Evolutionary conservation across 2,797 vertebrate species (phyloP), one percentile per base, ranked within the genome.

Genomic region (Diglossa cyanea): DNA sequence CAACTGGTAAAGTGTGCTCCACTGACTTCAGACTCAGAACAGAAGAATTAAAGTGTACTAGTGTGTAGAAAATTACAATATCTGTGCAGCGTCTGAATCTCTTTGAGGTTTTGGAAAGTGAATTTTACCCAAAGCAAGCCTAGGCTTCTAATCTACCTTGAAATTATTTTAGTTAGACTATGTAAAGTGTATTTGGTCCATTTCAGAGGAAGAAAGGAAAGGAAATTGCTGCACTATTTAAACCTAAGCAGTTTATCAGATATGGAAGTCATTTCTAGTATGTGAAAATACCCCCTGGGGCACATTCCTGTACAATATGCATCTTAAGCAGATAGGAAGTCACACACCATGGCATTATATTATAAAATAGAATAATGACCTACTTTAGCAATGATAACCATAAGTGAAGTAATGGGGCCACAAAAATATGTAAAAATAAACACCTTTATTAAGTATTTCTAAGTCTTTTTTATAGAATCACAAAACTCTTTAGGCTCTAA

Each of bases 131-230:
- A 78, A 91, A 96, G 91, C 19, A 78, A 94, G 53, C 13, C n/a
- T 40, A 91, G 0, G 2, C 5, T 90, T 90, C 89, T 68, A 92
- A 82, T 95, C 28, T 92, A 93, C 90, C 75, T 95, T 96, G 84
- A 97, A 95, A 93, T 91, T 95, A 86, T 78, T 91, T 74, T 94
- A 93, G 73, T 39, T 86, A 70, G 26, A 80, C 74, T 85, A 88
- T 79, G 61, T 60, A 23, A 80, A 83, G 65, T 53, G 33, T 53
- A 86, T 83, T 93, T 53, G 61, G 30, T 95, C 91, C 66, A 76
- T 84, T 88, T 87, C 44, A 60, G 51, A 45, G 24, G 9, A 74
- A 70, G 26, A 35, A 90, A 70, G 75, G 35, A 39, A 90, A 90
- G 13, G 15, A 90, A 94, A 90, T 73, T 86, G n/a, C 26, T 93